Evolutionary conservation across 1,140 invertebrate genomes (phyloP), one percentile per base, ranked within the genome.

Genomic region (Heliconius congener): DNA sequence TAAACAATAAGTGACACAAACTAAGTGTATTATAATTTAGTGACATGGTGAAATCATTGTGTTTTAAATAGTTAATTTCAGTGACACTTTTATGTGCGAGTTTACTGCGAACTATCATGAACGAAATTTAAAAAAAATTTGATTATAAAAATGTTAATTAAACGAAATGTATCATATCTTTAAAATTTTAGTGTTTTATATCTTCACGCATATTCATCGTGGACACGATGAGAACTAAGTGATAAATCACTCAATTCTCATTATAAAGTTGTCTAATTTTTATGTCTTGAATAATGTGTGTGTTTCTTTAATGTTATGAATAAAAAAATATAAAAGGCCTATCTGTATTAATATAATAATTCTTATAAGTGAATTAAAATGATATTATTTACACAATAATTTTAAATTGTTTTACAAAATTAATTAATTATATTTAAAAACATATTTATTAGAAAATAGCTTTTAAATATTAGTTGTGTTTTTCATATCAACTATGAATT

Each of bases 21-120:
- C 60, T 66, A 13, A 76, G 74, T 79, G 78, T 23, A 23, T 73
- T 79, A 79, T 42, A 6, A 46, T 46, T 71, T 75, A 79, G 77
- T 79, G 73, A 71, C 52, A 37, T 34, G 9, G 60, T 30, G 60
- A 27, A 11, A 3, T 27, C 0, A 13, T 66, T 30, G 60, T 66
- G 60, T 30, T 66, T 30, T 5, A 5, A 66, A 30, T 66, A 66
- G 27, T 30, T 27, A 66, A 66, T 13, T 66, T 66, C 16, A 66
- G 60, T 66, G 60, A 66, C 60, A 66, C 60, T 66, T 16, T 66
- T 66, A 66, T 16, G 60, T 66, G 60, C 60, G 4, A 66, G 9
- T 66, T 16, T 18, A 66, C 27, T 66, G 60, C 3, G 27, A 66
- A 27, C 27, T 30, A 2, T 27, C 27, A 30, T 23, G 23, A 30